Base-by-base conservation (phyloP, 2,113 vertebrate genomes). In the Glaucidium brasilianum region DNA sequence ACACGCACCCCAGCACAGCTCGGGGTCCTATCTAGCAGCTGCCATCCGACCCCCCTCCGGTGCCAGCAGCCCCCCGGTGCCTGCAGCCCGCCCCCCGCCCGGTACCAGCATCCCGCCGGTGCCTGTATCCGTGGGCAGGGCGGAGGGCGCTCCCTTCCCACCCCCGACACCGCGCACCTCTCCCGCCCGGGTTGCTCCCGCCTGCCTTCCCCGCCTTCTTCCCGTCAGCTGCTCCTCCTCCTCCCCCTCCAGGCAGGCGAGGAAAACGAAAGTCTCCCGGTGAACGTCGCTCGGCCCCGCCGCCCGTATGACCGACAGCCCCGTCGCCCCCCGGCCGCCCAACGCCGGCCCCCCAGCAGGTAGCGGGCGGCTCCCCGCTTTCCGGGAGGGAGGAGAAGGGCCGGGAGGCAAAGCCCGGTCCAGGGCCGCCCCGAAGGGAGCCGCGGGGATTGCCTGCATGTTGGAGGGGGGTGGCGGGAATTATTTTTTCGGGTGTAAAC, bases 271-370 rank as follows among this genome's bases (percentile, higher is more conserved):
- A 85, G 18, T 39, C 1, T n/a, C 1, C 1, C 6, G 7, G 6
- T 3, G 14, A 45, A 11, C 19, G 5, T 29, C 10, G 23, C 6
- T 4, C 18, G 8, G 6, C 9, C 12, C 37, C 21, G 5, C 5
- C 9, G 29, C n/a, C 8, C 18, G 0, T 10, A 91, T 91, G 89
- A 15, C 81, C 35, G 66, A 34, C 43, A 85, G 23, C 45, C 67
- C 81, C 45, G 10, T 16, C 2, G 59, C 18, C 35, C 32, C 49
- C 15, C 45, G 1, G 22, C 37, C 62, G 34, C 78, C 45, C n/a
- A 9, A 35, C 37, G 17, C 35, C 35, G 43, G 56, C 8, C 23
- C 35, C 50, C 49, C 41, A 2, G 64, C 75, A 59, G 74, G 89
- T 91, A 66, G 66, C 11, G 25, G 12, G 16, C 34, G 12, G 17